A percentile compares a stretch with the other conserved stretches of the same genome.
These are phyloP conservation scores for Brachyptera risi DNA, from an alignment of 2,888 invertebrate species.

Conservation along the genomic window DNA sequence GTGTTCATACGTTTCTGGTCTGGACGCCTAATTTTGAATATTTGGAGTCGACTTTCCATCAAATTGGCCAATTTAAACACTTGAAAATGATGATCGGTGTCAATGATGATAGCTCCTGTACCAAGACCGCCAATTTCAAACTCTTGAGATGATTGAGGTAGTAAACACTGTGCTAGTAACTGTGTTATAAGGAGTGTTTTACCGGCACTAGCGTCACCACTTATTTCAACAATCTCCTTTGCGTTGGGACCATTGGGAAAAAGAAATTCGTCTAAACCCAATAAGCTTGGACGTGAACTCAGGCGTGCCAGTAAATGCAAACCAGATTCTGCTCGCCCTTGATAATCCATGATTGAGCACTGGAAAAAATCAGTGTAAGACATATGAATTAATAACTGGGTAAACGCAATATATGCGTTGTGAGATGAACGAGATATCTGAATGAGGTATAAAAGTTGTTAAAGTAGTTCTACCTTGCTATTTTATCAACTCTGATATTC, in stretches of 20 bases:
- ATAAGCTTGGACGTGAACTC: constrained; percentile 45
- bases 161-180: constrained; percentile 47
- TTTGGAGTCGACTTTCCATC: constrained; percentile 38
- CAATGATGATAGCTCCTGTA: constrained; percentile 47
- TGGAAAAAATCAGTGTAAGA: no score
- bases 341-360: constrained; percentile 15
- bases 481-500: no score
- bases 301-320: constrained; percentile 55
- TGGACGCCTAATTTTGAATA: background rate
- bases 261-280: constrained; percentile 48
- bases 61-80: constrained; percentile 42
- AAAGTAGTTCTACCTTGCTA: no score
- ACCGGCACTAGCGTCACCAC: constrained; percentile 46
- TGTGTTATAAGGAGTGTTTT: constrained; percentile 49
- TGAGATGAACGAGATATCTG: no score
- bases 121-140: constrained; percentile 45
- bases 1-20: background rate
- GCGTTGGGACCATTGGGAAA: constrained; percentile 45
- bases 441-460: no score
- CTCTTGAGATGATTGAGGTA: constrained; percentile 42
- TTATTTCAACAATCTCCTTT: constrained; percentile 49
- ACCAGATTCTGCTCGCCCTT: constrained; percentile 49
- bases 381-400: no score
- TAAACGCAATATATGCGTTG: no score
- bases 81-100: constrained; percentile 51